A percentile compares a stretch with the other conserved stretches of the same genome.
phyloP scores from a whole-genome alignment of 2,888 invertebrate species.

The Sussaba pulchella region DNA sequence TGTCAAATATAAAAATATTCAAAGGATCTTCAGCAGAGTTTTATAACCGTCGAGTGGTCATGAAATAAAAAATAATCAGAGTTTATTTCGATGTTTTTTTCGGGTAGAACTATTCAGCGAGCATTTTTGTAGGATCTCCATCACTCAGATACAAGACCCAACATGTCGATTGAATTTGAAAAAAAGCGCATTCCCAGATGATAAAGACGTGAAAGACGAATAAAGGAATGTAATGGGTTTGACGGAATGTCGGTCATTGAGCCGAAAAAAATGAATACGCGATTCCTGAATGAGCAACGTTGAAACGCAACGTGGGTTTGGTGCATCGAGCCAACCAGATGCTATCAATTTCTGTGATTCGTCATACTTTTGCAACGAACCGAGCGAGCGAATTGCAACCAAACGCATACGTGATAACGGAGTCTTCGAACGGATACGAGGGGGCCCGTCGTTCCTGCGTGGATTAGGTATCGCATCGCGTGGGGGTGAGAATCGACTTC shows the following conservation, averaged over 20 bases:
- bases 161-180: no score
- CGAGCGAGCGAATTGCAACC: slow-evolving; percentile 22
- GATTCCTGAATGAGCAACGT: slow-evolving; percentile 1
- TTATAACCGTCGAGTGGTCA: no score
- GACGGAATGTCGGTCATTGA: slow-evolving; percentile 5
- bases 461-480: slow-evolving; percentile 61
- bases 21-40: no score
- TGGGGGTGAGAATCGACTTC: slow-evolving; percentile 71
- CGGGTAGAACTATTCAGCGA: no score
- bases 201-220: no score
- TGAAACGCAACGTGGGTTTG: slow-evolving; percentile 52
- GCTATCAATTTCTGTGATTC: slow-evolving; percentile 69
- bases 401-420: slow-evolving; percentile 64
- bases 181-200: no score
- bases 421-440: slow-evolving; percentile 70
- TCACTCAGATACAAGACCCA: no score
- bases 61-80: no score
- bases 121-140: no score
- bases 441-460: slow-evolving; percentile 66
- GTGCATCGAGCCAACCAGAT: slow-evolving; percentile 67
- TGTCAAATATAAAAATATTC: no score
- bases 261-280: slow-evolving; percentile 7
- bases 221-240: neutral
- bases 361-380: slow-evolving; percentile 44
- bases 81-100: no score